A percentile compares a stretch with the other conserved stretches of the same genome.
Conservation (phyloP, 2,888 invertebrate genomes). For the Drosophila austrosaltans region DNA sequence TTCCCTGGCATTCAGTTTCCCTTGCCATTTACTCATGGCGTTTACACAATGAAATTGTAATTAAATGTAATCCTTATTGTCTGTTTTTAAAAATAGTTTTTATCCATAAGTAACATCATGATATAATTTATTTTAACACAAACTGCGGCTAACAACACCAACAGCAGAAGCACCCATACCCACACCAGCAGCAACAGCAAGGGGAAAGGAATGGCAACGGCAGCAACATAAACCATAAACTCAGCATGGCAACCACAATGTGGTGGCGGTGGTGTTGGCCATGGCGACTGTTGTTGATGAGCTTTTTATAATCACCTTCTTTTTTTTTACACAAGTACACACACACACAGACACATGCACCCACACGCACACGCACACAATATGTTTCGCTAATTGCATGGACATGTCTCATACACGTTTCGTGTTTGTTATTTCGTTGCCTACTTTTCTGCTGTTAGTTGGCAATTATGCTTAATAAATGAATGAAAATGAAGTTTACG, state of each 20-base stretch:
- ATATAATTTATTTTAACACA: conserved; percentile 36
- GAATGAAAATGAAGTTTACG: background rate
- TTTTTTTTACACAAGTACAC: conserved; percentile 9
- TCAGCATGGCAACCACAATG: conserved; percentile 25
- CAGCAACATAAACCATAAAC: conserved; percentile 21
- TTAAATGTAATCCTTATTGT: conserved; percentile 25
- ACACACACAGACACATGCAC: background rate
- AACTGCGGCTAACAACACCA: conserved; percentile 4
- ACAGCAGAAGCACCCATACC: conserved; percentile 4
- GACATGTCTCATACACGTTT: conserved; percentile 13
- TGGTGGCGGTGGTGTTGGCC: conserved; percentile 9
- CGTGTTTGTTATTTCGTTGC: conserved; percentile 33
- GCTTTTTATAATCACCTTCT: conserved; percentile 39
- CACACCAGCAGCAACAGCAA: background rate
- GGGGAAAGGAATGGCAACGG: background rate
- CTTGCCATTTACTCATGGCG: background rate
- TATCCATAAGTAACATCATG: conserved; percentile 31
- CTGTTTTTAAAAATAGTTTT: conserved; percentile 37
- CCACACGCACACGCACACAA: background rate
- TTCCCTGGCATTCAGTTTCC: background rate
- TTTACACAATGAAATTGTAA: conserved; percentile 35
- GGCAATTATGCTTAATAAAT: conserved; percentile 30
- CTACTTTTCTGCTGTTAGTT: conserved; percentile 45
- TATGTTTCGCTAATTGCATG: conserved; percentile 61
- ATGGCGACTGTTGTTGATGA: conserved; percentile 26